phyloP scores from a whole-genome alignment of 2,797 vertebrate genomes.

The Bradypodion pumilum region DNA sequence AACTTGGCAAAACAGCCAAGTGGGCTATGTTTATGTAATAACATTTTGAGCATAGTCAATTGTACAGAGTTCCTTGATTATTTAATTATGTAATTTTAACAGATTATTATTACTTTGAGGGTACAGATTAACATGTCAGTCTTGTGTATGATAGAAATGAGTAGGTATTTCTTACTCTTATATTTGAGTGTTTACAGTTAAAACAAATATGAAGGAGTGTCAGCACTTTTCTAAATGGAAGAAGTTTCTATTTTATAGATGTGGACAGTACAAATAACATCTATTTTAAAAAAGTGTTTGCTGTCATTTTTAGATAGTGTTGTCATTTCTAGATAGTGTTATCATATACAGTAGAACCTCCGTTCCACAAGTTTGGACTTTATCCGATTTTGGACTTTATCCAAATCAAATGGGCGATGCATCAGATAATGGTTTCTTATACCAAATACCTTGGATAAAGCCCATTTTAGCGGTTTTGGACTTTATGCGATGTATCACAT shows the following conservation, averaged over 20 bases:
- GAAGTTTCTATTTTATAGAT: constrained; percentile 17
- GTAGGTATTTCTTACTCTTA: constrained; percentile 13
- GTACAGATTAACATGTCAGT: constrained; percentile 3
- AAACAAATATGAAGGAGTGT: constrained; percentile 25
- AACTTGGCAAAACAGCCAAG: neutral
- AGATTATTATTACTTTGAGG: neutral
- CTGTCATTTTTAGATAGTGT: constrained; percentile 47
- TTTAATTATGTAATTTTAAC: constrained; percentile 13
- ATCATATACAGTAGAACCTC: too few species aligned
- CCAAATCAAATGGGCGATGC: too few species aligned
- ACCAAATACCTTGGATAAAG: too few species aligned
- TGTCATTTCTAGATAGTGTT: too few species aligned
- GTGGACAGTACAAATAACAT: constrained; percentile 13
- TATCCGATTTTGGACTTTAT: too few species aligned
- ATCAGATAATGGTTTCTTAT: too few species aligned
- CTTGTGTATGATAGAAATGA: neutral
- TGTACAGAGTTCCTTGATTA: constrained; percentile 30
- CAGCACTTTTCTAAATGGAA: constrained; percentile 39
- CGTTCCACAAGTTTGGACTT: too few species aligned
- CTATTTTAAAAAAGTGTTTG: constrained; percentile 39
- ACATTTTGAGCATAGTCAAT: constrained; percentile 9
- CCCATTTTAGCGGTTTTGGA: too few species aligned
- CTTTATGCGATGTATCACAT: too few species aligned
- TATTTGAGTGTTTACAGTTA: constrained; percentile 31
- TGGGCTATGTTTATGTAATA: constrained; percentile 12